Percentiles rank a stretch among this genome's conserved stretches.
phyloP scores from a whole-genome alignment of 2,888 invertebrate genomes.

The Hoplodrina ambigua region DNA sequence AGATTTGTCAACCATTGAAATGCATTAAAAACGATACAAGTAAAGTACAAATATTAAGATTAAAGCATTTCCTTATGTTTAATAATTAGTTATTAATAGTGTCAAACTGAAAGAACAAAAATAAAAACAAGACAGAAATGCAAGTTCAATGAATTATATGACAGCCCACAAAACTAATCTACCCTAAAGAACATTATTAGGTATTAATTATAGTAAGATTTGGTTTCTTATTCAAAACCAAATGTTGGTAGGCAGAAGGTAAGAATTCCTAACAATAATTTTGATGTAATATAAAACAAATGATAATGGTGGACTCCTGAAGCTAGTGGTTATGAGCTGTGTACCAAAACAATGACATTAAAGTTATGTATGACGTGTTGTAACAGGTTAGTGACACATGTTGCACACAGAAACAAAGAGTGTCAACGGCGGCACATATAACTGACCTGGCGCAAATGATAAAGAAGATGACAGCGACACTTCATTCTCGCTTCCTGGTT shows the following conservation, averaged over 20 bases:
- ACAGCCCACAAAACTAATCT: slow-evolving; percentile 23
- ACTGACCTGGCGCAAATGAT: slow-evolving; percentile 90
- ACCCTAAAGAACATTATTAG: slow-evolving; percentile 7
- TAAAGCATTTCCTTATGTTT: slow-evolving; percentile 10
- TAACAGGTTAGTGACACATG: slow-evolving; percentile 88
- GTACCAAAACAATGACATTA: slow-evolving; percentile 64
- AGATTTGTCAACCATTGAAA: neutral
- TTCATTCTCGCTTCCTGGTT: slow-evolving; percentile 88
- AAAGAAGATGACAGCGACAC: slow-evolving; percentile 89
- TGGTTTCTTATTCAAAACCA: slow-evolving; percentile 25
- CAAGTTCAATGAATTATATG: slow-evolving; percentile 2
- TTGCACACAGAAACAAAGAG: slow-evolving; percentile 86
- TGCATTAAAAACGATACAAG: neutral
- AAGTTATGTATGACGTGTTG: slow-evolving; percentile 70
- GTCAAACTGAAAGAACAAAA: neutral
- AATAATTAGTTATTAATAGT: slow-evolving; percentile 9
- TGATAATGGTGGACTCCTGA: slow-evolving; percentile 65
- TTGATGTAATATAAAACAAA: slow-evolving; percentile 39
- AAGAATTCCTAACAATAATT: slow-evolving; percentile 16
- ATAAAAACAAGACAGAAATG: neutral
- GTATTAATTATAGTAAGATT: slow-evolving; percentile 10
- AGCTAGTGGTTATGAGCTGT: slow-evolving; percentile 76
- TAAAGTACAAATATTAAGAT: neutral
- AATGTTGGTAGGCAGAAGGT: slow-evolving; percentile 11
- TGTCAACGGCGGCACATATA: slow-evolving; percentile 87